Evolutionary conservation across 2,888 invertebrate genomes (phyloP).

Genomic region (Electrophaes corylata): DNA sequence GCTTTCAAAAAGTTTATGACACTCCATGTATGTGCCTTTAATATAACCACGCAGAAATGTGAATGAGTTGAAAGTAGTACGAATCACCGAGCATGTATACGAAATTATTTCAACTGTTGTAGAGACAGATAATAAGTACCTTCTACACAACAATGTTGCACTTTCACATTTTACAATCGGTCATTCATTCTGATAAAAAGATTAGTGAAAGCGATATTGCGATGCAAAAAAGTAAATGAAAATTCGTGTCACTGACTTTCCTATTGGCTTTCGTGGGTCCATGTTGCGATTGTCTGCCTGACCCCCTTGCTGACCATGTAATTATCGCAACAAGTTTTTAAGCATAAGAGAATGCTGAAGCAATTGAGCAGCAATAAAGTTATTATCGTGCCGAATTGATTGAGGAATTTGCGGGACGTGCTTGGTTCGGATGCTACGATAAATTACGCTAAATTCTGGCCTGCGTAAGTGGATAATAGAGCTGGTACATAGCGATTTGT

Average conservation of each 20-base stretch:
- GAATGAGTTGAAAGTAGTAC: slow-evolving; percentile 58
- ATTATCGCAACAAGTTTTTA: slow-evolving; percentile 40
- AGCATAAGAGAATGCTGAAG: no score
- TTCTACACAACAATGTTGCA: slow-evolving; percentile 64
- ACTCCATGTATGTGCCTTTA: slow-evolving; percentile 53
- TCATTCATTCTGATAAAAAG: slow-evolving; percentile 76
- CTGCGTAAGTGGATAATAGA: slow-evolving; percentile 33
- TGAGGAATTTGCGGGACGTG: slow-evolving; percentile 47
- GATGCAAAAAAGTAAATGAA: slow-evolving; percentile 79
- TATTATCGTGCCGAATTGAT: slow-evolving; percentile 41
- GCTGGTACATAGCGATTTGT: slow-evolving; percentile 30
- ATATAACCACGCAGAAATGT: slow-evolving; percentile 54
- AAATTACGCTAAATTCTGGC: slow-evolving; percentile 43
- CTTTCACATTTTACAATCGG: slow-evolving; percentile 78
- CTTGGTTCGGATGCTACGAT: slow-evolving; percentile 45
- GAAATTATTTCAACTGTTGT: slow-evolving; percentile 55
- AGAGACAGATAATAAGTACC: slow-evolving; percentile 49
- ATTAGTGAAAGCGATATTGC: slow-evolving; percentile 80
- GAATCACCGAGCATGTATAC: slow-evolving; percentile 62
- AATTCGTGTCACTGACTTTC: slow-evolving; percentile 81
- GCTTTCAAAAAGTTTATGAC: slow-evolving; percentile 44
- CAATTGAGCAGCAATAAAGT: slow-evolving; percentile 42
- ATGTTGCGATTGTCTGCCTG: slow-evolving; percentile 58
- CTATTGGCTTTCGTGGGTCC: slow-evolving; percentile 65
- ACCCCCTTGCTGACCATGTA: slow-evolving; percentile 54